Percentiles rank a stretch among this genome's conserved stretches.
Conservation (phyloP, 2,888 invertebrate species). For the Belgica antarctica region DNA sequence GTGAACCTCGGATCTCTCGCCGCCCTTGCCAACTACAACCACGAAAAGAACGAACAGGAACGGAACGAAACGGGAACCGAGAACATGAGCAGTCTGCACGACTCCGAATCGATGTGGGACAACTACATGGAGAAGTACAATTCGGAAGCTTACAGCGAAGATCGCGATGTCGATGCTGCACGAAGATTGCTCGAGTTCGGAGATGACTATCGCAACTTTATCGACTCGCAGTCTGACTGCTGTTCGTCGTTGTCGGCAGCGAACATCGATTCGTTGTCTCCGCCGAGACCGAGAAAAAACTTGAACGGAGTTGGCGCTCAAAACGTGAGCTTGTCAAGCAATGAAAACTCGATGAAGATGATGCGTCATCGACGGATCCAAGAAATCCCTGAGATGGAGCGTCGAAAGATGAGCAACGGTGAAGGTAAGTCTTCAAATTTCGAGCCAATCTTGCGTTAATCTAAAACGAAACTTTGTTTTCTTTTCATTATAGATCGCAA, state of each 20-base stretch:
- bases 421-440: constrained; percentile 30
- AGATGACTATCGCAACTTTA: constrained; percentile 84
- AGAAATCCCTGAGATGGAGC: constrained; percentile 34
- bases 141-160: constrained; percentile 86
- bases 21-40: constrained; percentile 54
- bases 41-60: constrained; percentile 48
- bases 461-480: background rate
- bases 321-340: background rate
- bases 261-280: constrained; percentile 56
- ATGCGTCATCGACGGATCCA: constrained; percentile 22
- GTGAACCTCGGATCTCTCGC: constrained; percentile 54
- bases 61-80: constrained; percentile 61
- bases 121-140: constrained; percentile 93
- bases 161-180: constrained; percentile 79
- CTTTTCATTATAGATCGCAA: constrained; percentile 3
- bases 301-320: background rate
- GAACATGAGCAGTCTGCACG: constrained; percentile 75
- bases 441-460: background rate
- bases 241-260: constrained; percentile 76
- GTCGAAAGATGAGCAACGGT: background rate
- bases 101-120: constrained; percentile 94
- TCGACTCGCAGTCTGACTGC: constrained; percentile 87
- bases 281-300: constrained; percentile 53
- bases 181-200: constrained; percentile 80
- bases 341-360: constrained; percentile 34